phyloP scores from a whole-genome alignment of 2,113 vertebrate species.

The Lophotis ruficrista region DNA sequence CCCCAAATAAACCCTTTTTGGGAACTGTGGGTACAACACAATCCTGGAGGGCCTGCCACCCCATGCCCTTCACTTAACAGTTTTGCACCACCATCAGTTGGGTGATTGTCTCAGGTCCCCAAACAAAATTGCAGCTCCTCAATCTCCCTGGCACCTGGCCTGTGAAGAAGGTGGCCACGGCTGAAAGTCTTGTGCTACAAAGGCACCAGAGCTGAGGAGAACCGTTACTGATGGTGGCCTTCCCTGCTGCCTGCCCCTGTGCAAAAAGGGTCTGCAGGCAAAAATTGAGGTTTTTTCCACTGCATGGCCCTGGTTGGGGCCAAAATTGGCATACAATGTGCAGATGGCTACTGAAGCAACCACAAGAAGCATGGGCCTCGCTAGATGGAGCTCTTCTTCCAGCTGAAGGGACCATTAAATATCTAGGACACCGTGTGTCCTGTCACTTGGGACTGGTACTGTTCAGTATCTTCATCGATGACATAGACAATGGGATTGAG shows the following conservation, averaged over 20 bases:
- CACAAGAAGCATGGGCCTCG: not conserved
- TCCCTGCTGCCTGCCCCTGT: not conserved
- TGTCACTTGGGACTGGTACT: accelerated
- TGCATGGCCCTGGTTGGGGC: accelerated
- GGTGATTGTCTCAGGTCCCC: not conserved
- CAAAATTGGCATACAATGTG: not conserved
- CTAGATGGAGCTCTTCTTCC: not conserved
- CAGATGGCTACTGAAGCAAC: not conserved
- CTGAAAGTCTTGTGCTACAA: not conserved
- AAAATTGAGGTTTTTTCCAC: accelerated
- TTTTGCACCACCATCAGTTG: not conserved
- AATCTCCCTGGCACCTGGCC: not conserved
- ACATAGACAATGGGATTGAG: not conserved
- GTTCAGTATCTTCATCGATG: not conserved
- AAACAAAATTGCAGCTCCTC: accelerated
- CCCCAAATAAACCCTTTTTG: not conserved
- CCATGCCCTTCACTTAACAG: accelerated
- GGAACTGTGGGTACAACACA: not conserved
- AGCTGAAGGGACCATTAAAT: not conserved
- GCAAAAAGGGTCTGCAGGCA: not conserved
- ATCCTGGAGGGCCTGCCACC: not conserved
- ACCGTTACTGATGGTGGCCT: not conserved
- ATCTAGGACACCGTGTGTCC: not conserved
- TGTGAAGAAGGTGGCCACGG: not conserved
- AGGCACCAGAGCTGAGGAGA: not conserved